Conservation (phyloP, 2,888 invertebrate genomes). For the Drosophila flavopinicola region DNA sequence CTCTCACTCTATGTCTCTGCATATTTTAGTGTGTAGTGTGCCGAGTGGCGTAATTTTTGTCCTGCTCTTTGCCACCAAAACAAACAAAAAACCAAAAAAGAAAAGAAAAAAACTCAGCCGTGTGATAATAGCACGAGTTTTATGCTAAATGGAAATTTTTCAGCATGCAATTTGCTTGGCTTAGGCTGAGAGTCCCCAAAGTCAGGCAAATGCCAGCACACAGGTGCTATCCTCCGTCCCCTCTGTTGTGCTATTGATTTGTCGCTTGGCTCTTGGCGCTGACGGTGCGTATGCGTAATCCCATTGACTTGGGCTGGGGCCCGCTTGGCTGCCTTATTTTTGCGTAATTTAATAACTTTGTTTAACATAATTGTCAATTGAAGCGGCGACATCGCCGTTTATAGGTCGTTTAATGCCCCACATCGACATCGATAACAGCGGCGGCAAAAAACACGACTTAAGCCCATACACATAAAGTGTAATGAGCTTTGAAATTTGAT, state of each 20-base stretch:
- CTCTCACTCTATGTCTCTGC: conserved; percentile 28
- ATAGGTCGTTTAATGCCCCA: conserved; percentile 70
- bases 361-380: conserved; percentile 81
- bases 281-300: conserved; percentile 72
- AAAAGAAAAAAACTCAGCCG: conserved; percentile 20
- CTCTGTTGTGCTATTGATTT: conserved; percentile 69
- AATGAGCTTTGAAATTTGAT: conserved; percentile 81
- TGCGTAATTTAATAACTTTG: conserved; percentile 80
- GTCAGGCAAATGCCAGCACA: conserved; percentile 30
- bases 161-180: conserved; percentile 69
- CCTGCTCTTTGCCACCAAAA: not conserved
- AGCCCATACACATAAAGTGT: conserved; percentile 66
- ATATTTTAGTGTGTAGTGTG: conserved; percentile 74
- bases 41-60: conserved; percentile 75
- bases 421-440: conserved; percentile 56
- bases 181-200: conserved; percentile 31
- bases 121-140: conserved; percentile 72
- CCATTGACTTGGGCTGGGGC: conserved; percentile 62
- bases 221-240: not conserved
- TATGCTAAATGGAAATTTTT: conserved; percentile 81
- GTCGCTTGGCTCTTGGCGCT: conserved; percentile 54
- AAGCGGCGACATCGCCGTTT: conserved; percentile 73
- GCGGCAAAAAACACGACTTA: conserved; percentile 50
- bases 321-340: conserved; percentile 71
- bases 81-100: not conserved